A percentile compares a stretch with the other conserved stretches of the same genome.
phyloP scores from a whole-genome alignment of 2,888 invertebrate species.

The Atrina japonica region DNA sequence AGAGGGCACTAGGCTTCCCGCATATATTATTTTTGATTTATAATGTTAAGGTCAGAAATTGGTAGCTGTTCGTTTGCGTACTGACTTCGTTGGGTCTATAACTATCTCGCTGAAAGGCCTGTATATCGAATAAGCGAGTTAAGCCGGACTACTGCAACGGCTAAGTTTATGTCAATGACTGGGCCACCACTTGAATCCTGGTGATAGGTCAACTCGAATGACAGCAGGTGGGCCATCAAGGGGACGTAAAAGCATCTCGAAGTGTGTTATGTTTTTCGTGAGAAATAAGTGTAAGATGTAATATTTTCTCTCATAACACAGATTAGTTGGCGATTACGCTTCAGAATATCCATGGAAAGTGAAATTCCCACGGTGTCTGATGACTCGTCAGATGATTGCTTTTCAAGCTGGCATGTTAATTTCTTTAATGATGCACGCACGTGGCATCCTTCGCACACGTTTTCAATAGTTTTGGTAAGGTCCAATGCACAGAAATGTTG shows the following conservation, averaged over 20 bases:
- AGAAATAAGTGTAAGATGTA: constrained; percentile 45
- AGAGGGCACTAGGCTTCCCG: too few species aligned
- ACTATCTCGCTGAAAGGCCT: too few species aligned
- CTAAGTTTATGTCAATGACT: constrained; percentile 16
- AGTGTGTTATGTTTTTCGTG: constrained; percentile 43
- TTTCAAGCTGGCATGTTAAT: not conserved
- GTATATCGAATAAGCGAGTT: too few species aligned
- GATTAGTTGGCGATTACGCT: constrained; percentile 45
- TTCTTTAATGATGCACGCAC: constrained; percentile 15
- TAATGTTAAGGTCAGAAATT: too few species aligned
- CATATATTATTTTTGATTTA: too few species aligned
- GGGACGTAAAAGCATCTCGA: constrained; percentile 39
- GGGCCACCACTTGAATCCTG: constrained; percentile 41
- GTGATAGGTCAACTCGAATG: too few species aligned
- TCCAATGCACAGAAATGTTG: constrained; percentile 54
- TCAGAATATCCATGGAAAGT: constrained; percentile 53
- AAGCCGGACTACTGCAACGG: constrained; percentile 40
- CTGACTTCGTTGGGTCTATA: too few species aligned
- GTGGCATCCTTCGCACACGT: constrained; percentile 20
- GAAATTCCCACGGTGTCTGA: constrained; percentile 35
- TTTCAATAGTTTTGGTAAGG: constrained; percentile 43
- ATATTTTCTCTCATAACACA: constrained; percentile 50
- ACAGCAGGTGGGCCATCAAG: constrained; percentile 53
- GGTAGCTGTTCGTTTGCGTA: too few species aligned
- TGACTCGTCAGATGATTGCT: constrained; percentile 44